Percentiles rank a stretch among this genome's conserved stretches.
Conservation (phyloP, 2,888 invertebrate genomes). For the Lucinisca nassula region DNA sequence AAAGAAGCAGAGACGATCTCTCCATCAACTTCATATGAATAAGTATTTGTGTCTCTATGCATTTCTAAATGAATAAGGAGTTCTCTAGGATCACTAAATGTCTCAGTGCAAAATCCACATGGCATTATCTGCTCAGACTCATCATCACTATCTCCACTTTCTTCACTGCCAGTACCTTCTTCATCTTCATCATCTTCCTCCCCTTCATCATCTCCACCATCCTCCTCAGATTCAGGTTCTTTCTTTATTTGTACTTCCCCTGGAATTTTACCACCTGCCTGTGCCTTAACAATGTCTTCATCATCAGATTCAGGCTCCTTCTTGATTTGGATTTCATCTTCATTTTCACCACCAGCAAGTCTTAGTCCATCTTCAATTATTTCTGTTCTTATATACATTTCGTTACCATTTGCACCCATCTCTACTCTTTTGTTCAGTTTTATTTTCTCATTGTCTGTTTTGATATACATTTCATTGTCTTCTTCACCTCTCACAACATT, state of each 20-base stretch:
- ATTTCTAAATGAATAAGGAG: not conserved
- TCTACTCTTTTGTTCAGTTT: not conserved
- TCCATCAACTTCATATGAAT: not conserved
- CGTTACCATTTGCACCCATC: not conserved
- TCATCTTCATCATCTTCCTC: not conserved
- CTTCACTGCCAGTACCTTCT: not conserved
- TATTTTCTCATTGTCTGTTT: not conserved
- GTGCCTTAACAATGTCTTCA: not conserved
- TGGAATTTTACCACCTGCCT: not conserved
- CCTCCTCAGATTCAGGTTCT: not conserved
- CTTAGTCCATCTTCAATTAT: not conserved
- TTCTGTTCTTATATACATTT: constrained; percentile 1
- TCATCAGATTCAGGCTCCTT: not conserved
- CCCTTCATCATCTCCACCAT: not conserved
- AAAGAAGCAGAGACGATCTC: not conserved
- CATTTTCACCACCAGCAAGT: not conserved
- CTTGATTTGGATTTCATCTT: not conserved
- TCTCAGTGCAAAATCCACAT: not conserved
- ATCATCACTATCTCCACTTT: not conserved
- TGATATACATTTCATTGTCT: no score
- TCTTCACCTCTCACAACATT: no score
- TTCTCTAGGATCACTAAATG: not conserved
- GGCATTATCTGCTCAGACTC: not conserved
- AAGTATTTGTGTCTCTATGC: not conserved
- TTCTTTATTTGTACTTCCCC: not conserved